Conservation (phyloP, 2,113 vertebrate species). For the Melanostigma gelatinosum region DNA sequence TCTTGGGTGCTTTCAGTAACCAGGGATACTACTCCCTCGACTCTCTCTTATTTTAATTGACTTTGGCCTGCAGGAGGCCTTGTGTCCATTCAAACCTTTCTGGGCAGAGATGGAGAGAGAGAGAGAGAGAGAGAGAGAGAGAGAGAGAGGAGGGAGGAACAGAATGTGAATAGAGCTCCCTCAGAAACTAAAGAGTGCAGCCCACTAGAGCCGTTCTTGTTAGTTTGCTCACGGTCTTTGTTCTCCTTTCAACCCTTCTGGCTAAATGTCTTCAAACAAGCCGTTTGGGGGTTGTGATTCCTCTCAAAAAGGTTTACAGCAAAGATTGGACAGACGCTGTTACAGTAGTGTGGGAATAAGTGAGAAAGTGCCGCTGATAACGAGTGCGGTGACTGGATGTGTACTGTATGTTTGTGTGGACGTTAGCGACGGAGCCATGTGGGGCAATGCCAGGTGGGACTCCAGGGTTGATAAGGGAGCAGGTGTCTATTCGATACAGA, state of each 20-base stretch:
- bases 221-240: constrained; percentile 75
- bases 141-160: constrained; percentile 31
- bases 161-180: constrained; percentile 65
- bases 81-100: constrained; percentile 75
- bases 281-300: constrained; percentile 61
- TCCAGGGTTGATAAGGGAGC: constrained; percentile 68
- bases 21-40: constrained; percentile 68
- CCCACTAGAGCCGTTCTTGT: constrained; percentile 68
- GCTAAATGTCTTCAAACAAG: constrained; percentile 73
- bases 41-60: constrained; percentile 78
- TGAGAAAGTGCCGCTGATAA: constrained; percentile 15
- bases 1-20: constrained; percentile 69
- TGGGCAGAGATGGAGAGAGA: constrained; percentile 36
- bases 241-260: constrained; percentile 67
- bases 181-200: constrained; percentile 66
- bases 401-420: constrained; percentile 25
- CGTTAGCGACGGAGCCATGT: constrained; percentile 54
- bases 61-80: constrained; percentile 77
- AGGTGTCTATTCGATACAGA: constrained; percentile 72
- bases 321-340: constrained; percentile 37
- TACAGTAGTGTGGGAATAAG: constrained; percentile 34
- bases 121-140: constrained; percentile 41
- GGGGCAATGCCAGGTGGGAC: constrained; percentile 62
- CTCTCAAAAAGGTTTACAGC: constrained; percentile 46
- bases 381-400: constrained; percentile 19